Base-by-base conservation (phyloP, 2,113 vertebrate genomes). In the Microtus pennsylvanicus region DNA sequence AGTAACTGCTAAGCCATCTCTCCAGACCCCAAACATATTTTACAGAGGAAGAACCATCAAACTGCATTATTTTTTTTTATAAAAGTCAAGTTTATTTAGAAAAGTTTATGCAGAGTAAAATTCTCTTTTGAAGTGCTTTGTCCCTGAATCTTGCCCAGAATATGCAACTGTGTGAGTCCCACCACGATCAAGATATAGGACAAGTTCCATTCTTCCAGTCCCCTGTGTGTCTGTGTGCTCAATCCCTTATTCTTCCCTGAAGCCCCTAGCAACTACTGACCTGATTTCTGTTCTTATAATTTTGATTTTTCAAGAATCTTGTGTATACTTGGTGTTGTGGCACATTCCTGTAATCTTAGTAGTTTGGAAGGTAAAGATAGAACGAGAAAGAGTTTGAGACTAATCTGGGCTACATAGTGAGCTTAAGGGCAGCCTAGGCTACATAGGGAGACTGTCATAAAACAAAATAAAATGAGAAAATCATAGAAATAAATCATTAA, bases 71-170 rank as follows among this genome's bases (percentile, higher is more conserved):
- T 90, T 65, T 90, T 90, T 55, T 55, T 17, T 67, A 35, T 52
- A 77, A 75, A 93, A 82, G 9, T 83, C 55, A 93, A 16, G 45
- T 83, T 96, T 83, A 72, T 30, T 96, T 47, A 82, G 30, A 26
- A 94, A 77, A 87, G 42, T 55, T 76, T 72, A 58, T 30, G 65
- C 55, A 67, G 5, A 72, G 12, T 69, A 90, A 85, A 75, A 45
- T 92, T 89, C 67, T 78, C 65, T 76, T 92, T 94, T 55, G 38
- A 77, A 61, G 38, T 61, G 3, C 69, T 87, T 8, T 70, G 30
- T 82, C 8, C 55, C 50, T 65, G 52, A 78, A 63, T 87, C 75
- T 70, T 83, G 26, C 85, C 58, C 26, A 93, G 89, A 13, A 94
- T 21, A 50, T 21, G 21, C 24, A 42, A 17, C 67, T 91, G 38